Evolutionary conservation across 2,888 invertebrate genomes (phyloP).

Genomic region (Homarus gammarus): DNA sequence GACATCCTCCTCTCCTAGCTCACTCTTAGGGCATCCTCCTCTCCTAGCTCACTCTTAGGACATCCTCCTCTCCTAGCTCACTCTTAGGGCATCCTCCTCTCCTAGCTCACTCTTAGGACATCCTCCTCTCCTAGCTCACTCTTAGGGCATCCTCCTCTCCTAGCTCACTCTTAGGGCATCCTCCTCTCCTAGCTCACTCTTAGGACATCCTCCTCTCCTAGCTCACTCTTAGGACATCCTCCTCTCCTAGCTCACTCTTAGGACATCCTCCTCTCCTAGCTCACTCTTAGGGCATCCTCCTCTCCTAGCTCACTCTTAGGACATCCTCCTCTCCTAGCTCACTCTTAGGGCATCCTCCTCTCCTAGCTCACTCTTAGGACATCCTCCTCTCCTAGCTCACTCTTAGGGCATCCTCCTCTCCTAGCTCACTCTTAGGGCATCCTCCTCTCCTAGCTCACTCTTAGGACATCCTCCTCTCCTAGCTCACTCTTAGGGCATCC

Average conservation of each 20-base stretch:
- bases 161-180: conserved; percentile 10
- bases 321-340: neutral
- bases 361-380: conserved; percentile 11
- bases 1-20: neutral
- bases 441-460: conserved; percentile 27
- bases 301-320: too few species aligned
- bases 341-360: neutral
- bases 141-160: conserved; percentile 18
- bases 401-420: neutral
- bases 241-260: neutral
- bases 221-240: conserved; percentile 4
- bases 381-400: conserved; percentile 24
- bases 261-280: too few species aligned
- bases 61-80: too few species aligned
- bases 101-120: neutral
- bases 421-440: conserved; percentile 6
- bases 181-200: conserved; percentile 2
- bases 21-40: too few species aligned
- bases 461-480: neutral
- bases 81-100: too few species aligned
- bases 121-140: conserved; percentile 5
- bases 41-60: neutral
- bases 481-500: neutral
- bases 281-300: too few species aligned
- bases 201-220: conserved; percentile 14